Base-by-base conservation (phyloP, 1,140 invertebrate species). In the Papilio dardanus region DNA sequence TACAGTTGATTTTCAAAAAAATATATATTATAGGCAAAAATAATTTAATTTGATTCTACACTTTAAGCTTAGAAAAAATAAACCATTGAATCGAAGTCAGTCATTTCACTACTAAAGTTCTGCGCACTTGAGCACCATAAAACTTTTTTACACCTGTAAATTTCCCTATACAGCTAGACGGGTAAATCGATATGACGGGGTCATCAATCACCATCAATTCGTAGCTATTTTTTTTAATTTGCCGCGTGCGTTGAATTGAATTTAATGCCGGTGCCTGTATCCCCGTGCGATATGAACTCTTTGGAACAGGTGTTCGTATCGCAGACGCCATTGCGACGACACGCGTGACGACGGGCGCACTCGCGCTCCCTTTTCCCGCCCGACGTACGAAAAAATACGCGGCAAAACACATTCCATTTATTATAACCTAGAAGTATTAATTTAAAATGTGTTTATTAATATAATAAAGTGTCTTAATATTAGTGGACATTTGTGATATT, bases 321-420 rank as follows among this genome's bases (percentile, higher is more conserved):
- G 71, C 76, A 74, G 71, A 65, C 79, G 86, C 78, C 90, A 92
- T 90, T 90, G 89, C 89, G 79, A 77, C 83, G 83, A 87, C 81
- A 85, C 84, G 80, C 90, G 89, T 84, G 83, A 86, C 73, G 76
- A 83, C 69, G 83, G 74, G 83, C 78, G 84, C 79, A 77, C 76
- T 83, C 86, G 80, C 81, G 79, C 69, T 78, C 71, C 74, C 74
- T 65, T 75, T 71, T 77, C 75, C 74, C 76, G 77, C 66, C 28
- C 78, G 76, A 76, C 6, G 71, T 71, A 46, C 74, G 77, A 54
- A 79, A 74, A 80, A 69, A 73, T 62, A 68, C 58, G 28, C 19
- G 19, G 4, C n/a, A 2, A 40, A 12, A 42, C n/a, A 16, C 8
- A 19, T 46, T 46, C 16, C 42, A 62, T 42, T 62, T 33, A 19